Evolutionary conservation across 2,888 invertebrate species (phyloP).

Genomic region (Philereme vetulata): DNA sequence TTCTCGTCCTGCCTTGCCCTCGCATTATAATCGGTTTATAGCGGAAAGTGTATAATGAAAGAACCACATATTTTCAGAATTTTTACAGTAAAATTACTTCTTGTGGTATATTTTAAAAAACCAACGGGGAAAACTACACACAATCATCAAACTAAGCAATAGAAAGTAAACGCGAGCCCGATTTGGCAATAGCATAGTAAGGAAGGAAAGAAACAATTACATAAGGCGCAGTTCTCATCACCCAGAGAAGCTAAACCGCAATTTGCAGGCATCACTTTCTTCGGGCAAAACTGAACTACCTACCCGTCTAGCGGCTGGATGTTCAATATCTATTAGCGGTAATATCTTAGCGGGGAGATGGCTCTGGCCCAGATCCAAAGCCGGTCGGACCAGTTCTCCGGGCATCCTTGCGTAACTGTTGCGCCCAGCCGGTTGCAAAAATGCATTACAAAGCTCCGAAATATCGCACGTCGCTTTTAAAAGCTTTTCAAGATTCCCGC

Average conservation of each 20-base stretch:
- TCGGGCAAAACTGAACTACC: slow-evolving; percentile 26
- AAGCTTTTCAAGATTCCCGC: slow-evolving; percentile 72
- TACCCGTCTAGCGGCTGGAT: slow-evolving; percentile 52
- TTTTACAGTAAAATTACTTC: no score
- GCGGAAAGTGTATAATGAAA: background rate
- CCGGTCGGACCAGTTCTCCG: slow-evolving; percentile 78
- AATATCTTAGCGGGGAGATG: slow-evolving; percentile 77
- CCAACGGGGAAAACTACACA: no score
- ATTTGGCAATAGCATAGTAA: slow-evolving; percentile 11
- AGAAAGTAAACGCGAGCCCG: background rate
- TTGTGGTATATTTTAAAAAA: no score
- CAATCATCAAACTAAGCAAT: background rate
- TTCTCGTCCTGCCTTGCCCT: slow-evolving; percentile 49
- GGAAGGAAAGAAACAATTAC: slow-evolving; percentile 19
- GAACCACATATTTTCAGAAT: no score
- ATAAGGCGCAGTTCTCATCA: slow-evolving; percentile 19
- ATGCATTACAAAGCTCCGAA: slow-evolving; percentile 74
- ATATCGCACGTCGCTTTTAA: slow-evolving; percentile 70
- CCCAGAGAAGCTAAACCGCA: slow-evolving; percentile 16
- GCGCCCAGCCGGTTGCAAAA: slow-evolving; percentile 69
- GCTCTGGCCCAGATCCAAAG: slow-evolving; percentile 77
- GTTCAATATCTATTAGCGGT: slow-evolving; percentile 79
- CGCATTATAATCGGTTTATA: background rate
- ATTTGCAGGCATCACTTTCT: slow-evolving; percentile 34
- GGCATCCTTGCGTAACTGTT: slow-evolving; percentile 76